Evolutionary conservation across 2,888 invertebrate genomes (phyloP).

Genomic region (Cerastis leucographa): DNA sequence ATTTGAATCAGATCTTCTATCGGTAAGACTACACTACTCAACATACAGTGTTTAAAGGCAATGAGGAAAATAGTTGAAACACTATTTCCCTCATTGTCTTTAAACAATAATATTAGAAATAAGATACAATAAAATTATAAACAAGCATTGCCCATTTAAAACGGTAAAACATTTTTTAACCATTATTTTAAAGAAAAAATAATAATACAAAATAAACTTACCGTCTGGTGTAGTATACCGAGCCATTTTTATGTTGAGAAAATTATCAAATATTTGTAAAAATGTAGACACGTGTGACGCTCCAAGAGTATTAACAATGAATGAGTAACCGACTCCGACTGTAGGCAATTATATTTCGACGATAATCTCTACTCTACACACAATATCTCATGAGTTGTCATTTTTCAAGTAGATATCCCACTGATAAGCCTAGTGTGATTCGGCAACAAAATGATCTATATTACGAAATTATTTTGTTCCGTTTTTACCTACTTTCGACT

Average conservation of each 20-base stretch:
- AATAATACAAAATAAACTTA: neutral
- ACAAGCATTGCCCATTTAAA: neutral
- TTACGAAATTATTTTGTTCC: neutral
- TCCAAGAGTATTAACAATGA: neutral
- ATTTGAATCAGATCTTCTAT: too few species aligned
- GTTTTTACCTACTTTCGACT: neutral
- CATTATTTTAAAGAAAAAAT: neutral
- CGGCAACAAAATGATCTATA: neutral
- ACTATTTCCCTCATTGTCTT: too few species aligned
- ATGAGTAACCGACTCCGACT: neutral
- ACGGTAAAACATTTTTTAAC: neutral
- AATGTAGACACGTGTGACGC: neutral
- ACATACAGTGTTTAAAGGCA: neutral
- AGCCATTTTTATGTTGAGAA: conserved; percentile 16
- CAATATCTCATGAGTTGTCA: conserved; percentile 7
- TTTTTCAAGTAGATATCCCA: neutral
- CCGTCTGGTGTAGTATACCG: conserved; percentile 23
- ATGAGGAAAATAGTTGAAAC: neutral
- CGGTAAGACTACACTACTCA: too few species aligned
- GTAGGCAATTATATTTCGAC: neutral
- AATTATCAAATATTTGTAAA: neutral
- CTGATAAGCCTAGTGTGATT: neutral
- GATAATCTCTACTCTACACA: conserved; percentile 1
- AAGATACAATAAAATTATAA: too few species aligned
- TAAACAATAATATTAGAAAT: too few species aligned